Evolutionary conservation across 2,888 invertebrate species (phyloP).

Genomic region (Ernsta delagoae): DNA sequence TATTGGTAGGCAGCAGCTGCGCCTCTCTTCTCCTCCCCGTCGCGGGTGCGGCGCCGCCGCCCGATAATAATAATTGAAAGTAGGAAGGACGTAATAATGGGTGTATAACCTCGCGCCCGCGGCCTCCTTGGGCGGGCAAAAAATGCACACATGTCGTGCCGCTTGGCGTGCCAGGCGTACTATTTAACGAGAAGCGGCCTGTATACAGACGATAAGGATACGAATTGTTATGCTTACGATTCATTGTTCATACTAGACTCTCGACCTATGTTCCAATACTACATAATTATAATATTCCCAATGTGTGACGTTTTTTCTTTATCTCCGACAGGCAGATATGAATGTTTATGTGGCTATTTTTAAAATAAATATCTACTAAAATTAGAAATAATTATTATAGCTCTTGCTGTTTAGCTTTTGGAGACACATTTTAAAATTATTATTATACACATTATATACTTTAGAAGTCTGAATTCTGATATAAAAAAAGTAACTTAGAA

Average conservation of each 20-base stretch:
- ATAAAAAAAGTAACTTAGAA: neutral
- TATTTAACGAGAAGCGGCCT: constrained; percentile 58
- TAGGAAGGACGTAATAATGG: constrained; percentile 85
- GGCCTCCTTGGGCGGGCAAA: constrained; percentile 85
- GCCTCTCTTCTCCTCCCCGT: constrained; percentile 85
- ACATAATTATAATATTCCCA: neutral
- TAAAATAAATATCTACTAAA: neutral
- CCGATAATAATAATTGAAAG: constrained; percentile 85
- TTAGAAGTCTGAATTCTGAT: neutral
- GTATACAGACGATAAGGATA: constrained; percentile 70
- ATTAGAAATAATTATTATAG: neutral
- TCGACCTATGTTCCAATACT: no score
- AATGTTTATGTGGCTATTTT: neutral
- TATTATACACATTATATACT: no score
- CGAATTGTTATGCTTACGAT: constrained; percentile 43
- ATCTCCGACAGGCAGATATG: neutral
- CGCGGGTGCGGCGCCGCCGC: constrained; percentile 79
- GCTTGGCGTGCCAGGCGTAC: constrained; percentile 59
- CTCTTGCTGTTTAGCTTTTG: neutral
- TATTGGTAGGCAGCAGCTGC: constrained; percentile 86
- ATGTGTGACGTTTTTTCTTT: neutral
- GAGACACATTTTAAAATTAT: no score
- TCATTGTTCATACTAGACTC: no score
- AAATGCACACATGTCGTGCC: constrained; percentile 81
- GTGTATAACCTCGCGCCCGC: constrained; percentile 85